Conservation (phyloP, 2,113 vertebrate species). For the Athene noctua region DNA sequence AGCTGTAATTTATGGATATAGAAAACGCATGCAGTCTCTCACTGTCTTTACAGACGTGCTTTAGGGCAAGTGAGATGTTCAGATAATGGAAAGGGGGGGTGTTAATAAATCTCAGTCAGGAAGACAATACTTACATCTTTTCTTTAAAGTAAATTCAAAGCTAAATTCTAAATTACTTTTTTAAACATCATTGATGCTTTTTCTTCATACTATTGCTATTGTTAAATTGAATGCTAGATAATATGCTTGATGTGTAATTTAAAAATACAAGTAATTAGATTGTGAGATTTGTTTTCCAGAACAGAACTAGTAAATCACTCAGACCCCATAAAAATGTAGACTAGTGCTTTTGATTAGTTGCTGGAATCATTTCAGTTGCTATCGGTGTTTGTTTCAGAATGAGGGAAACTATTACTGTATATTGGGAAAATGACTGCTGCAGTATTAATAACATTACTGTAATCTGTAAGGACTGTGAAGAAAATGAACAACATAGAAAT, state of each 20-base stretch:
- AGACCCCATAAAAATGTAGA: constrained; percentile 6
- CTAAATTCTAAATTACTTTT: constrained; percentile 57
- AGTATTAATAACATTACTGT: constrained; percentile 67
- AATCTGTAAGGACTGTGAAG: constrained; percentile 52
- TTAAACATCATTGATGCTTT: constrained; percentile 38
- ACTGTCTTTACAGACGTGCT: constrained; percentile 60
- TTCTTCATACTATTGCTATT: constrained; percentile 22
- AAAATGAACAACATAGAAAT: constrained; percentile 30
- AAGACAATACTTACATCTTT: constrained; percentile 63
- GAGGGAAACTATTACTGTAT: constrained; percentile 60
- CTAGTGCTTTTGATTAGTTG: constrained; percentile 22
- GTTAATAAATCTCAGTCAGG: constrained; percentile 70
- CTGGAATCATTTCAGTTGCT: constrained; percentile 32
- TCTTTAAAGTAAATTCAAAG: constrained; percentile 64
- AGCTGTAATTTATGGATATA: constrained; percentile 63
- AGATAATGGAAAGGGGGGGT: constrained; percentile 52
- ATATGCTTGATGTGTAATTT: constrained; percentile 28
- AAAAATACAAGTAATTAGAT: constrained; percentile 46
- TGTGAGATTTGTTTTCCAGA: background rate
- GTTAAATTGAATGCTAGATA: constrained; percentile 28
- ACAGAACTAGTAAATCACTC: constrained; percentile 38
- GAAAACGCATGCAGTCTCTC: constrained; percentile 16
- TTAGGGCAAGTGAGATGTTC: constrained; percentile 66
- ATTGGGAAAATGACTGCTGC: constrained; percentile 50
- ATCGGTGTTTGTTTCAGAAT: constrained; percentile 40